Conservation (phyloP, 2,113 vertebrate species). For the Charina bottae region DNA sequence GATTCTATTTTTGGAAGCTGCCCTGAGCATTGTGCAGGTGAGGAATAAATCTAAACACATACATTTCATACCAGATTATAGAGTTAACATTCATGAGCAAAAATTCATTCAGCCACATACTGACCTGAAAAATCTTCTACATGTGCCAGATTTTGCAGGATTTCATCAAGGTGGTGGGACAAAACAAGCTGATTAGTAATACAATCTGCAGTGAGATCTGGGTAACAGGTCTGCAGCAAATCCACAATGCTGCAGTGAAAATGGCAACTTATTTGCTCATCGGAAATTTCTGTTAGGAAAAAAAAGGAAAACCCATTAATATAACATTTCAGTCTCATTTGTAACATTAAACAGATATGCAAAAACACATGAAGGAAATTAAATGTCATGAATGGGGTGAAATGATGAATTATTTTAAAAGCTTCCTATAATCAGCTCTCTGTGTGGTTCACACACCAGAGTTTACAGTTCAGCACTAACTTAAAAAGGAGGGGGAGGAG, state of each 20-base stretch:
- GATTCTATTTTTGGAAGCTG: not conserved
- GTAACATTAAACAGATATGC: not conserved
- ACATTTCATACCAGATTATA: not conserved
- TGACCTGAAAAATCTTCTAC: slow-evolving; percentile 79
- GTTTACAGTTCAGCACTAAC: not conserved
- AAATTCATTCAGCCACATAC: not conserved
- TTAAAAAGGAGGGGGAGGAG: not conserved
- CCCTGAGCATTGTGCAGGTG: not conserved
- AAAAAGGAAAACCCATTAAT: slow-evolving; percentile 21
- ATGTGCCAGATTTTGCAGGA: slow-evolving; percentile 73
- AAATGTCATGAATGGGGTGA: not conserved
- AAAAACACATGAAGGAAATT: not conserved
- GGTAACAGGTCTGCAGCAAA: slow-evolving; percentile 84
- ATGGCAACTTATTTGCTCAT: slow-evolving; percentile 71
- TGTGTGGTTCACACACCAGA: not conserved
- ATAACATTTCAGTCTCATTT: not conserved
- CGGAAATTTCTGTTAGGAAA: slow-evolving; percentile 71
- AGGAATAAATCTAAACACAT: not conserved
- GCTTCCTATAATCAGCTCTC: not conserved
- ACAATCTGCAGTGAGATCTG: slow-evolving; percentile 81
- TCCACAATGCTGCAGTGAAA: slow-evolving; percentile 85
- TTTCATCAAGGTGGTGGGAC: slow-evolving; percentile 81
- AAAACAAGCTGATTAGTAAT: slow-evolving; percentile 77
- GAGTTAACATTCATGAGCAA: not conserved
- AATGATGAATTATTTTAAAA: not conserved